Evolutionary conservation across 2,797 vertebrate species (phyloP).

Genomic region (Phoxinus dragarum): DNA sequence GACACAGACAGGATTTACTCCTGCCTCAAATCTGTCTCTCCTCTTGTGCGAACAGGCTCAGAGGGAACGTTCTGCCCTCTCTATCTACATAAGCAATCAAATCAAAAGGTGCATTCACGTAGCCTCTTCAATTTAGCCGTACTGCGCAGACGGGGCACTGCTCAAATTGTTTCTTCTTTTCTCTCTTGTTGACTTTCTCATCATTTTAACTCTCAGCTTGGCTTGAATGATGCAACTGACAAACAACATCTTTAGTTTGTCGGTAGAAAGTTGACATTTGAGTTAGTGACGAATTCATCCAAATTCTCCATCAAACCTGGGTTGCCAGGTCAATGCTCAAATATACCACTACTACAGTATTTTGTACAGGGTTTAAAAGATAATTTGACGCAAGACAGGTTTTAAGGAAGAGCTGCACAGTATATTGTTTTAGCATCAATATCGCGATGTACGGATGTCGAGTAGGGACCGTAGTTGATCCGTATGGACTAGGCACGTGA

Average conservation of each 20-base stretch:
- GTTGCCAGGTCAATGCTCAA: not conserved
- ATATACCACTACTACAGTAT: not conserved
- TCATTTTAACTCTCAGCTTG: constrained; percentile 20
- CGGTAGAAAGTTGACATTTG: not conserved
- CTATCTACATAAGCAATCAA: constrained; percentile 44
- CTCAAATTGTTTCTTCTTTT: constrained; percentile 30
- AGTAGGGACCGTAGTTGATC: no score
- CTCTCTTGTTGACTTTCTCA: constrained; percentile 23
- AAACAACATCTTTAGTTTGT: constrained; percentile 8
- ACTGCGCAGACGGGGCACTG: constrained; percentile 17
- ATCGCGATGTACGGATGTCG: no score
- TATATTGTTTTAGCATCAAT: no score
- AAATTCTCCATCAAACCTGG: not conserved
- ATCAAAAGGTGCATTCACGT: constrained; percentile 27
- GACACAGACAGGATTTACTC: constrained; percentile 16
- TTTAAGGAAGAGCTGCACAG: not conserved
- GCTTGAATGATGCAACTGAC: not conserved
- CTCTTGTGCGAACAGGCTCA: not conserved
- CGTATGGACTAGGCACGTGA: no score
- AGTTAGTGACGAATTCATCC: not conserved
- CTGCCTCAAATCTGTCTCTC: not conserved
- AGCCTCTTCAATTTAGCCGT: constrained; percentile 27
- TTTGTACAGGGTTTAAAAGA: not conserved
- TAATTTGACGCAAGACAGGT: not conserved
- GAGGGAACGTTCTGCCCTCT: constrained; percentile 36